phyloP scores from a whole-genome alignment of 2,888 invertebrate genomes.

The Schrankia costaestrigalis region DNA sequence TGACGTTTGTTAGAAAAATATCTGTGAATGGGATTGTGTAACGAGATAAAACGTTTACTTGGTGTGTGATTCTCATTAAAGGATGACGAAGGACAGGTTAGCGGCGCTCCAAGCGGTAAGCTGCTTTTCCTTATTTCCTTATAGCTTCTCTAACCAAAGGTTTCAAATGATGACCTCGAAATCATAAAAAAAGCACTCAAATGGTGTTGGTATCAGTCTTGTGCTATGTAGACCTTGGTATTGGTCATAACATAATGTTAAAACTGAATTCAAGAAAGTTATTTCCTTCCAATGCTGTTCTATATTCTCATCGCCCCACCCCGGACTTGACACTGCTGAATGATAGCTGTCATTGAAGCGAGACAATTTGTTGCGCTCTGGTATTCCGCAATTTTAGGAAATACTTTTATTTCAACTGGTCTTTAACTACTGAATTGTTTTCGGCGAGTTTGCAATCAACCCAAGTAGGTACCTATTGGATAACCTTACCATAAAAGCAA shows the following conservation, averaged over 20 bases:
- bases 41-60: conserved; percentile 83
- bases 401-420: conserved; percentile 31
- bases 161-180: conserved; percentile 68
- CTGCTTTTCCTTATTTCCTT: conserved; percentile 55
- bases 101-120: conserved; percentile 97
- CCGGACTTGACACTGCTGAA: conserved; percentile 59
- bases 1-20: conserved; percentile 86
- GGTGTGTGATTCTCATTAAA: conserved; percentile 84
- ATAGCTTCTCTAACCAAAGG: conserved; percentile 62
- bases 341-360: conserved; percentile 64
- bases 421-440: conserved; percentile 24
- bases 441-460: conserved; percentile 25
- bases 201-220: conserved; percentile 33
- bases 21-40: conserved; percentile 90
- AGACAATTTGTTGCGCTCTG: conserved; percentile 65
- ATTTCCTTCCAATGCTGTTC: conserved; percentile 39
- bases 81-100: conserved; percentile 98
- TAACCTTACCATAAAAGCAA: conserved; percentile 26
- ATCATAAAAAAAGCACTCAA: conserved; percentile 55
- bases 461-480: conserved; percentile 29
- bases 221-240: conserved; percentile 16
- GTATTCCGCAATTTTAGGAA: conserved; percentile 43
- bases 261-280: conserved; percentile 14
- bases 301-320: conserved; percentile 69
- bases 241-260: conserved; percentile 10